phyloP scores from a whole-genome alignment of 2,113 vertebrate species.

The Thunnus thynnus region DNA sequence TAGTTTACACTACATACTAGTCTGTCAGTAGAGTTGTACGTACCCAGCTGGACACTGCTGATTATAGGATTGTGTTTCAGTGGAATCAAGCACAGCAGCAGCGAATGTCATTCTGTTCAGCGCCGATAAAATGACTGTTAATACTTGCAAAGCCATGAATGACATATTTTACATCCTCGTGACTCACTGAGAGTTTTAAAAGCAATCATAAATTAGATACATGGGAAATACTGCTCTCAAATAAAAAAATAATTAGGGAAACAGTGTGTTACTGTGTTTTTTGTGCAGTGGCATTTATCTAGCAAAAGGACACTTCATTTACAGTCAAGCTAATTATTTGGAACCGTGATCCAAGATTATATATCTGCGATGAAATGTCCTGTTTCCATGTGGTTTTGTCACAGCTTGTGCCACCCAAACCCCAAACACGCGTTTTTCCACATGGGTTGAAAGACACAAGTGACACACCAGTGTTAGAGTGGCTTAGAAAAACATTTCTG shows the following conservation, averaged over 20 bases:
- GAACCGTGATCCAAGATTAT: slow-evolving; percentile 64
- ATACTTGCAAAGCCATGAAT: slow-evolving; percentile 40
- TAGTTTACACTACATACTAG: background rate
- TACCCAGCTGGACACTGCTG: background rate
- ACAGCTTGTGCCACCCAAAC: slow-evolving; percentile 76
- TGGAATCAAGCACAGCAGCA: slow-evolving; percentile 9
- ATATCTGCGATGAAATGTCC: slow-evolving; percentile 73
- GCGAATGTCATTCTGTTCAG: slow-evolving; percentile 17
- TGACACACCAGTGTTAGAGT: slow-evolving; percentile 63
- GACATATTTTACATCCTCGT: slow-evolving; percentile 37
- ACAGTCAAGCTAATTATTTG: slow-evolving; percentile 65
- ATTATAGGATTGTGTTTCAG: slow-evolving; percentile 10
- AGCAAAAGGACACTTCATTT: slow-evolving; percentile 54
- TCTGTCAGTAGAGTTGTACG: background rate
- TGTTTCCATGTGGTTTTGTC: slow-evolving; percentile 77
- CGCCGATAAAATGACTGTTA: slow-evolving; percentile 30
- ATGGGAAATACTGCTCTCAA: slow-evolving; percentile 53
- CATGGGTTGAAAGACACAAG: slow-evolving; percentile 70
- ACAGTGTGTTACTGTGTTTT: slow-evolving; percentile 49
- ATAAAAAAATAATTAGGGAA: slow-evolving; percentile 57
- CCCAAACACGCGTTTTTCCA: slow-evolving; percentile 75
- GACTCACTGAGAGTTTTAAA: slow-evolving; percentile 52
- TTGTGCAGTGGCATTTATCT: slow-evolving; percentile 38
- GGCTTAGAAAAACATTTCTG: slow-evolving; percentile 57
- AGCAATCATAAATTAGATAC: slow-evolving; percentile 55